Conservation (phyloP, 2,113 vertebrate genomes). For the Capricornis sumatraensis region DNA sequence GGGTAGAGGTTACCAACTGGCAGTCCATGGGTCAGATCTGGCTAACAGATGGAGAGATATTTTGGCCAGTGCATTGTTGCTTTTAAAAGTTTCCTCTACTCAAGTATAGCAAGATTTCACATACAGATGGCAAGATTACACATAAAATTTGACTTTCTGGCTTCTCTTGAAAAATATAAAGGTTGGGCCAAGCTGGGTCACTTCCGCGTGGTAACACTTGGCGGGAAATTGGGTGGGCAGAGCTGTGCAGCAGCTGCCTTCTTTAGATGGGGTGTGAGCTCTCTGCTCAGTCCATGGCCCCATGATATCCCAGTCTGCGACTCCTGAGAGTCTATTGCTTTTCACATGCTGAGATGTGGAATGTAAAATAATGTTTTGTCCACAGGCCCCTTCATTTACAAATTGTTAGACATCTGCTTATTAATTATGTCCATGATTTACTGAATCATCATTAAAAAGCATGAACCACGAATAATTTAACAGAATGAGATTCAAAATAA, state of each 20-base stretch:
- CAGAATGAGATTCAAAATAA: not conserved
- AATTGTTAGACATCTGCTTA: not conserved
- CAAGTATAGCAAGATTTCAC: not conserved
- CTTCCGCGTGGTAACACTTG: not conserved
- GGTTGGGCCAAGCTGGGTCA: not conserved
- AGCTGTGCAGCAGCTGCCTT: not conserved
- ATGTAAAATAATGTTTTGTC: not conserved
- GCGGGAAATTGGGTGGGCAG: not conserved
- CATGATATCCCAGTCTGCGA: not conserved
- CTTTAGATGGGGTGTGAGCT: not conserved
- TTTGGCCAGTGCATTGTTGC: not conserved
- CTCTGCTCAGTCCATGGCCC: not conserved
- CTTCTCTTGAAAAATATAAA: not conserved
- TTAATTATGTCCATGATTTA: not conserved
- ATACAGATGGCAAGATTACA: not conserved
- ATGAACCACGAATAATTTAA: not conserved
- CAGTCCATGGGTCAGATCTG: not conserved
- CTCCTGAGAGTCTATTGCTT: not conserved
- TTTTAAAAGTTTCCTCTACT: not conserved
- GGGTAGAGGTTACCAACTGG: not conserved
- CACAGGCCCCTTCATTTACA: not conserved
- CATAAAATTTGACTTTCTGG: slow-evolving; percentile 14
- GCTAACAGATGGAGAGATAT: slow-evolving; percentile 7
- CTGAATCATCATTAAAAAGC: not conserved
- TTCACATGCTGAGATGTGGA: not conserved